Evolutionary conservation across 2,797 vertebrate genomes (phyloP).

Genomic region (Hephaestus fuliginosus): DNA sequence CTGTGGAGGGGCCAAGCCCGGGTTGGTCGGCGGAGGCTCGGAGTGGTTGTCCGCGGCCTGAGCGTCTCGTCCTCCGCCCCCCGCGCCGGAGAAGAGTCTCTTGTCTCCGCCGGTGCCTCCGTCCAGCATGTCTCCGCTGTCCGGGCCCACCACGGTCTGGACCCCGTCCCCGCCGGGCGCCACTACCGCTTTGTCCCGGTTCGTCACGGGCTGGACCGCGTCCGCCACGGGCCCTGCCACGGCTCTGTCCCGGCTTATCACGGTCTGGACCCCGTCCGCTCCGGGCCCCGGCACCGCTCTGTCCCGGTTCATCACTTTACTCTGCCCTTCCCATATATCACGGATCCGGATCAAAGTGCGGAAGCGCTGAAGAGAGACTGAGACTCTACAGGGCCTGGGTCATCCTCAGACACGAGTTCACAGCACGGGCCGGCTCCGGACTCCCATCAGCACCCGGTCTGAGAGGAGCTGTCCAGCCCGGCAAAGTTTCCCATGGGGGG

Average conservation of each 20-base stretch:
- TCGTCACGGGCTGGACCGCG: conserved; percentile 84
- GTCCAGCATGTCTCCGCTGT: conserved; percentile 85
- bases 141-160: conserved; percentile 83
- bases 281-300: conserved; percentile 85
- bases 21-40: conserved; percentile 88
- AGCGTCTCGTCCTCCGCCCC: conserved; percentile 77
- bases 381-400: not conserved
- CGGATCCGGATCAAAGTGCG: conserved; percentile 35
- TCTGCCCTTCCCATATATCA: conserved; percentile 74
- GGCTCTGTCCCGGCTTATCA: conserved; percentile 89
- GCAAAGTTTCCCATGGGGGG: conserved; percentile 55
- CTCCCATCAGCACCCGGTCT: conserved; percentile 47
- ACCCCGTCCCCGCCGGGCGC: conserved; percentile 68
- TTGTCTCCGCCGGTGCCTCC: conserved; percentile 80
- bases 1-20: conserved; percentile 65
- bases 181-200: conserved; percentile 87
- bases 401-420: not conserved
- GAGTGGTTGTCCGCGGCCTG: conserved; percentile 83
- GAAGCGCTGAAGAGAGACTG: not conserved
- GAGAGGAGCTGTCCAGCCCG: conserved; percentile 13
- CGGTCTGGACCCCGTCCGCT: conserved; percentile 75
- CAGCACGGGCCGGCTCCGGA: conserved; percentile 5
- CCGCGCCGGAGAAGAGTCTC: conserved; percentile 82
- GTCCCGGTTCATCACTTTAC: conserved; percentile 90
- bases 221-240: conserved; percentile 77